phyloP scores from a whole-genome alignment of 2,888 invertebrate species.

The Tortrix viridana region DNA sequence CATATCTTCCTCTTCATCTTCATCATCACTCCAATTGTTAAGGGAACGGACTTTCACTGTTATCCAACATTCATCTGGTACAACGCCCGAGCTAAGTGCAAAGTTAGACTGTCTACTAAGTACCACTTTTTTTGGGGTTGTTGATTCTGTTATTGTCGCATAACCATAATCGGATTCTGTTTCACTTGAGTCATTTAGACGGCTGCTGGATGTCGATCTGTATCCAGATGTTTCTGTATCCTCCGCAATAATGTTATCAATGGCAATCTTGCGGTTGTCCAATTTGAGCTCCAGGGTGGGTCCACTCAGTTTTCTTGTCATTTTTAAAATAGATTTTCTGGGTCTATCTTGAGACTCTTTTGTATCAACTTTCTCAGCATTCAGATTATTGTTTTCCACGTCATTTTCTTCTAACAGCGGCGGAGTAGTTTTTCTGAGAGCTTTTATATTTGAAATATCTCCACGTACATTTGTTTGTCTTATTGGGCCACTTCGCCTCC shows the following conservation, averaged over 20 bases:
- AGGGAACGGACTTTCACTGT: conserved; percentile 69
- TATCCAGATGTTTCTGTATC: conserved; percentile 84
- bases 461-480: conserved; percentile 60
- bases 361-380: conserved; percentile 41
- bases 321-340: conserved; percentile 74
- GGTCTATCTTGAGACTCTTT: conserved; percentile 53
- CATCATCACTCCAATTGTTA: conserved; percentile 70
- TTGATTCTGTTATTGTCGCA: conserved; percentile 84
- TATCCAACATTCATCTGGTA: conserved; percentile 82
- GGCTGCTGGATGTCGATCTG: conserved; percentile 76
- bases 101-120: conserved; percentile 66
- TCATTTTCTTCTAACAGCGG: conserved; percentile 55
- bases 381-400: conserved; percentile 42
- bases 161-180: conserved; percentile 86
- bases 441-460: conserved; percentile 58
- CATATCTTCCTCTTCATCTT: conserved; percentile 69
- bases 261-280: conserved; percentile 43
- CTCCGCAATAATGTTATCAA: conserved; percentile 59
- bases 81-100: conserved; percentile 70
- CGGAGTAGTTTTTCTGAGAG: conserved; percentile 46
- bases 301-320: conserved; percentile 56
- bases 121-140: conserved; percentile 84
- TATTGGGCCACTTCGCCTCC: conserved; percentile 64
- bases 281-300: conserved; percentile 51
- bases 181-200: conserved; percentile 74